Evolutionary conservation across 2,797 vertebrate genomes (phyloP), one percentile per base, ranked within the genome.

Genomic region (Fringilla coelebs): DNA sequence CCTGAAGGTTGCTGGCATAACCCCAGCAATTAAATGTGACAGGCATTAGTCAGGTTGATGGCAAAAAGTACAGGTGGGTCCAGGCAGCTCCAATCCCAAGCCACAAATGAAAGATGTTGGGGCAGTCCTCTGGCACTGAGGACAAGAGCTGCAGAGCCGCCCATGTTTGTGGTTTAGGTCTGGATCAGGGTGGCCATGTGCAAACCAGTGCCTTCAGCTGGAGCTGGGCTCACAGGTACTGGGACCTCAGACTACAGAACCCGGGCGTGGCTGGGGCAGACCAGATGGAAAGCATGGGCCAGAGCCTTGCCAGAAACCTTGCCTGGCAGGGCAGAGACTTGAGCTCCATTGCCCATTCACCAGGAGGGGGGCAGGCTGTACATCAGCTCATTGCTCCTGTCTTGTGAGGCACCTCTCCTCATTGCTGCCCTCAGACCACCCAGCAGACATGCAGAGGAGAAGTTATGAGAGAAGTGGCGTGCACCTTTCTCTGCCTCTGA

Each of bases 321-420:
- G 1, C 46, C 11, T 38, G 45, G 26, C 10, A 49, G 10, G 15
- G n/a, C 25, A 17, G 46, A 29, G 8, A 28, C 25, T 10, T 0
- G 0, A 79, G 52, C 21, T 74, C 36, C 21, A 28, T 9, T 2
- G 2, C 32, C 17, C 24, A 2, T 26, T 63, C 45, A 17, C 34
- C 1, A 0, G 3, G 18, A 7, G 0, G 0, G 34, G 40, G 38
- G 7, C 11, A 40, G 32, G 17, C 28, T 67, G 14, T 29, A 3
- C 36, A n/a, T 38, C 49, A 85, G 41, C 12, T 79, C 58, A 58
- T 29, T 62, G 43, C n/a, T 62, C 32, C n/a, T 62, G 24, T 9
- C 22, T 29, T 21, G 18, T 63, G 11, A 36, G 38, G 14, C n/a
- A 29, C 9, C 26, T 11, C 17, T 94, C 63, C 75, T 51, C 1